phyloP scores from a whole-genome alignment of 2,113 vertebrate genomes.

The Zingel zingel region DNA sequence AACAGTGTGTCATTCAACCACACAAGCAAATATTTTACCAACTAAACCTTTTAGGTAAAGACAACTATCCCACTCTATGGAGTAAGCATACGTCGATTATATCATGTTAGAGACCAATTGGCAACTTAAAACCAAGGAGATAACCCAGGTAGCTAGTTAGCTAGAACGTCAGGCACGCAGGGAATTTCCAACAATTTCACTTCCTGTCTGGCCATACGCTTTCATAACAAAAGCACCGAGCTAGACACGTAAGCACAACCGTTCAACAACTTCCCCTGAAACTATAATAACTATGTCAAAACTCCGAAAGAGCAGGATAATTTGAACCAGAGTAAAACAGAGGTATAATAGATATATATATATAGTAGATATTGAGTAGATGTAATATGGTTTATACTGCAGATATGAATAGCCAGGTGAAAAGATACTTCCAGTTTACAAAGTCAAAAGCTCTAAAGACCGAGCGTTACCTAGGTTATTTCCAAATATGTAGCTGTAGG shows the following conservation, averaged over 20 bases:
- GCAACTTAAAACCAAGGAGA: conserved; percentile 33
- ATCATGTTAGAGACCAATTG: not conserved
- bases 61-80: not conserved
- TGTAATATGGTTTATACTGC: not conserved
- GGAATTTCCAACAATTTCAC: conserved; percentile 35
- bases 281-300: not conserved
- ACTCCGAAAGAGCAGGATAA: not conserved
- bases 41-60: not conserved
- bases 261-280: not conserved
- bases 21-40: not conserved
- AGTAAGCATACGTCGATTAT: not conserved
- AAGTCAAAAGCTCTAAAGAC: not conserved
- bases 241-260: conserved; percentile 27
- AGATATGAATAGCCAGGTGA: not conserved
- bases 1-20: not conserved
- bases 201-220: conserved; percentile 56
- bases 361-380: not conserved
- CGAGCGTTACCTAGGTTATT: not conserved
- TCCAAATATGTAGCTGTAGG: not conserved
- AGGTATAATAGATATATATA: not conserved
- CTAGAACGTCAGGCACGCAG: conserved; percentile 30
- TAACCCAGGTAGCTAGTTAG: conserved; percentile 44
- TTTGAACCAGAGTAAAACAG: not conserved
- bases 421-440: not conserved
- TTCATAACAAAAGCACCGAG: conserved; percentile 72